These are phyloP conservation scores for Geophilus truncorum DNA, from an alignment of 2,888 invertebrate species.

Conservation along the genomic window DNA sequence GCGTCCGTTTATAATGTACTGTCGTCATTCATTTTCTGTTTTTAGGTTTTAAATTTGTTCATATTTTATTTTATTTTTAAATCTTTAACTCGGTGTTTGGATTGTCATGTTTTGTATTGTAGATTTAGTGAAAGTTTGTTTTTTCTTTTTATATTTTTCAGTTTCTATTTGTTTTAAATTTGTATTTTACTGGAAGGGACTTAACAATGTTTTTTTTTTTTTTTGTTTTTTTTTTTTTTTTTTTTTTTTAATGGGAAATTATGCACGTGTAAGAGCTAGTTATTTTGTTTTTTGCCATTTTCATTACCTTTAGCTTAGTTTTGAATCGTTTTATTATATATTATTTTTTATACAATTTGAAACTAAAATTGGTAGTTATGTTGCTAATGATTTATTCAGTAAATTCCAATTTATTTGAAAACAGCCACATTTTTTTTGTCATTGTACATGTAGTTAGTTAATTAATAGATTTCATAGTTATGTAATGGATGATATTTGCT, in stretches of 20 bases:
- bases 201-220: not conserved
- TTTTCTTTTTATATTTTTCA: not conserved
- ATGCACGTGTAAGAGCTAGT: too few relatives aligned
- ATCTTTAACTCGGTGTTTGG: not conserved
- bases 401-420: not conserved
- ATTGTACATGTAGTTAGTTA: slow-evolving; percentile 1
- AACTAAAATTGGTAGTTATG: not conserved
- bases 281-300: not conserved
- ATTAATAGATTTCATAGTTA: slow-evolving; percentile 5
- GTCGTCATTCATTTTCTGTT: not conserved
- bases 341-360: not conserved
- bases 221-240: not conserved
- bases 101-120: not conserved
- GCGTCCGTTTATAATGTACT: not conserved
- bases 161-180: not conserved
- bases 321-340: too few relatives aligned
- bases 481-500: not conserved
- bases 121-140: not conserved
- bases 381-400: not conserved
- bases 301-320: not conserved
- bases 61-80: not conserved
- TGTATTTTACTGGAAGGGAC: not conserved
- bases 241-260: not conserved
- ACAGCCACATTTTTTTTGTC: not conserved
- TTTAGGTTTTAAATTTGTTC: not conserved